phyloP scores from a whole-genome alignment of 2,797 vertebrate genomes.

The Thripadectes ignobilis region DNA sequence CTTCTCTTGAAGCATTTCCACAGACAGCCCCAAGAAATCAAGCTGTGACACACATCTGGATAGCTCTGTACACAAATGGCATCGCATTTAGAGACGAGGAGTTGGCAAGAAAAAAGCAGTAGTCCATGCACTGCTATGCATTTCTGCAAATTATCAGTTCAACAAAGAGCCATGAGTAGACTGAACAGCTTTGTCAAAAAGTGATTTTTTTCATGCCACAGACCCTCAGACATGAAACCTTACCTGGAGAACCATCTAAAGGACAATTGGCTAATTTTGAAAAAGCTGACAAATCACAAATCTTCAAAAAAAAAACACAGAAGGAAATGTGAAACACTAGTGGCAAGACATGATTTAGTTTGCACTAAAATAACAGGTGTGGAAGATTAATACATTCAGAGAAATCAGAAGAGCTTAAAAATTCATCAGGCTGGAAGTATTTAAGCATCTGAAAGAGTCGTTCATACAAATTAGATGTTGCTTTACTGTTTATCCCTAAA shows the following conservation, averaged over 20 bases:
- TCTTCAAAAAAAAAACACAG: background rate
- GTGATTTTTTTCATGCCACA: background rate
- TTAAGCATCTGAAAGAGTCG: conserved; percentile 20
- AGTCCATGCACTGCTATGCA: background rate
- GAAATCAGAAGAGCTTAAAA: conserved; percentile 20
- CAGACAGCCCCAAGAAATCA: conserved; percentile 10
- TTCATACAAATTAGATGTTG: conserved; percentile 33
- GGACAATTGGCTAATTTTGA: background rate
- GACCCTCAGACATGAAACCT: background rate
- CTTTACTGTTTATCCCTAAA: conserved; percentile 31
- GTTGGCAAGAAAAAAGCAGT: background rate
- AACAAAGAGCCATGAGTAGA: background rate
- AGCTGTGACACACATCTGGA: conserved; percentile 40
- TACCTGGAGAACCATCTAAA: background rate
- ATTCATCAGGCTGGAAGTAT: background rate
- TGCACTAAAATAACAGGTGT: conserved; percentile 28
- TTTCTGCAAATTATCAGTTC: background rate
- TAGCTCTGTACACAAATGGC: background rate
- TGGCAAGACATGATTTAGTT: background rate
- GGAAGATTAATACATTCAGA: background rate
- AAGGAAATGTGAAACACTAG: background rate
- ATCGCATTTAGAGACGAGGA: background rate
- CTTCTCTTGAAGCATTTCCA: background rate
- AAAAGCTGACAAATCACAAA: background rate
- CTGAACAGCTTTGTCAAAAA: background rate